Evolutionary conservation across 2,888 invertebrate species (phyloP).

Genomic region (Lasioglossum pauxillum): DNA sequence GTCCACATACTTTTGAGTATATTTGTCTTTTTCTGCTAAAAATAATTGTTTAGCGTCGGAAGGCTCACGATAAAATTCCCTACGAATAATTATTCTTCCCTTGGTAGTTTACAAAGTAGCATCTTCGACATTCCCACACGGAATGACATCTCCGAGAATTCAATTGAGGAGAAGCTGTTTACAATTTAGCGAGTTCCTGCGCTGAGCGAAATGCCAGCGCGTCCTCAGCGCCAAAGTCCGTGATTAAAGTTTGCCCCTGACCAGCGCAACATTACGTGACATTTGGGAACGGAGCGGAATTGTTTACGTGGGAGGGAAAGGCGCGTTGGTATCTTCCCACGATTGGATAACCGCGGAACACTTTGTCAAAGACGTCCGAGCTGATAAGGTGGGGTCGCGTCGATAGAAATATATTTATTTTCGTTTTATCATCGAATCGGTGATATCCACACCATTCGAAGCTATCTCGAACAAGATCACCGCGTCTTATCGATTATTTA

Average conservation of each 20-base stretch:
- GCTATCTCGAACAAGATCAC: background rate
- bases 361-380: background rate
- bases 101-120: background rate
- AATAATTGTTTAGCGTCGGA: background rate
- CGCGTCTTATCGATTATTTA: slow-evolving; percentile 27
- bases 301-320: background rate
- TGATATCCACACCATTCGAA: no score
- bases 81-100: no score
- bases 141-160: no score
- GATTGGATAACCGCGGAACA: background rate
- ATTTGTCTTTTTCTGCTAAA: background rate
- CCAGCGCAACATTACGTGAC: background rate
- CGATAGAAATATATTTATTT: background rate
- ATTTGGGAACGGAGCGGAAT: background rate
- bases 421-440: slow-evolving; percentile 1
- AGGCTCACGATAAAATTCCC: no score
- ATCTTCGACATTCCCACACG: no score
- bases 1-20: no score
- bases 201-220: background rate
- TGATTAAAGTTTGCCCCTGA: background rate
- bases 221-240: background rate
- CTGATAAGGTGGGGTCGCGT: background rate
- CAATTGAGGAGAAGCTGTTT: background rate
- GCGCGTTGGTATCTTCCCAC: background rate
- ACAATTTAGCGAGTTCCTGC: background rate